These are phyloP conservation scores for Pimpla rufipes DNA, from an alignment of 2,888 invertebrate genomes.

Conservation along the genomic window DNA sequence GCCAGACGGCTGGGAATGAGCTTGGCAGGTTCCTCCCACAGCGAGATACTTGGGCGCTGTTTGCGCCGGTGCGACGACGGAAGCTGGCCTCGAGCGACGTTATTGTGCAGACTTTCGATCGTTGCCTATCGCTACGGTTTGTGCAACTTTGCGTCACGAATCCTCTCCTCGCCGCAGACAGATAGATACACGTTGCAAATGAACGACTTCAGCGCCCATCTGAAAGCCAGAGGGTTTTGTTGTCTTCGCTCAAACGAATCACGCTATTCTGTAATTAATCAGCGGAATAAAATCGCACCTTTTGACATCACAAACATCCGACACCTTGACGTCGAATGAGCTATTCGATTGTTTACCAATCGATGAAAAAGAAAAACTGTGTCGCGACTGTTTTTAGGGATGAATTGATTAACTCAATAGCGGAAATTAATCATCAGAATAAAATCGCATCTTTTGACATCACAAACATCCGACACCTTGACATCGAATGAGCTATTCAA, in stretches of 20 bases:
- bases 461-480: too few relatives aligned
- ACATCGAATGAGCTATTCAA: neutral
- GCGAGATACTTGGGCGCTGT: slow-evolving; percentile 70
- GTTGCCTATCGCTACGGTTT: slow-evolving; percentile 68
- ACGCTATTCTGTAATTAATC: neutral
- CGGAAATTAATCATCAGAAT: too few relatives aligned
- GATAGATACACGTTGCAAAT: slow-evolving; percentile 11
- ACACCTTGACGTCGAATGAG: too few relatives aligned
- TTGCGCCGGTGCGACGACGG: slow-evolving; percentile 64
- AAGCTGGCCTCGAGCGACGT: slow-evolving; percentile 71
- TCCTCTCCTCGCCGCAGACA: slow-evolving; percentile 44
- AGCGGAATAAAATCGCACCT: neutral
- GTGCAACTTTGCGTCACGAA: slow-evolving; percentile 76
- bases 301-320: too few relatives aligned
- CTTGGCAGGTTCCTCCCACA: slow-evolving; percentile 83
- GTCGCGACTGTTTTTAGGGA: too few relatives aligned
- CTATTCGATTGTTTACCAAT: neutral
- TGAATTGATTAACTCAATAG: too few relatives aligned
- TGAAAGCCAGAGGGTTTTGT: neutral
- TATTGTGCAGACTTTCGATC: slow-evolving; percentile 56
- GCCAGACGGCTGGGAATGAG: slow-evolving; percentile 82
- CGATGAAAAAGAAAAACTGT: neutral
- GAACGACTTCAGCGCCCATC: neutral
- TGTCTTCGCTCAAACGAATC: neutral
- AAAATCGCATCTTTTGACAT: too few relatives aligned